Percentiles rank a stretch among this genome's conserved stretches.
Conservation (phyloP, 2,888 invertebrate genomes). For the Cenopis cana region DNA sequence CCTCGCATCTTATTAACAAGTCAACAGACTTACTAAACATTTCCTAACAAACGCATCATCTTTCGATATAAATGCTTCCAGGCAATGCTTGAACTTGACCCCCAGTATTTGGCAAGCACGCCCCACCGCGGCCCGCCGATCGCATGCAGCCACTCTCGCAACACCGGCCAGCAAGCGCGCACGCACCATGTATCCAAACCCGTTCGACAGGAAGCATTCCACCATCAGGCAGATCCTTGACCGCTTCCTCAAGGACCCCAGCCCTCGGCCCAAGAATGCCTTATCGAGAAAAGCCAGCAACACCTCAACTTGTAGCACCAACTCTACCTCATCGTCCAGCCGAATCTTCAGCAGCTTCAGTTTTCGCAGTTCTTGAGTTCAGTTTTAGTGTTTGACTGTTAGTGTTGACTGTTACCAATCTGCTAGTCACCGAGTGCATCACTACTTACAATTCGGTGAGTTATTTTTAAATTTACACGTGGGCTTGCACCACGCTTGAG, state of each 20-base stretch:
- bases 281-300: slow-evolving; percentile 65
- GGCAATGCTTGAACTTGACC: slow-evolving; percentile 61
- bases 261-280: slow-evolving; percentile 57
- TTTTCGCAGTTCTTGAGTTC: slow-evolving; percentile 52
- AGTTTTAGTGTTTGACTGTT: slow-evolving; percentile 32
- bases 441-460: slow-evolving; percentile 54
- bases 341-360: slow-evolving; percentile 52
- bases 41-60: slow-evolving; percentile 41
- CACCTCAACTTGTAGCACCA: slow-evolving; percentile 60
- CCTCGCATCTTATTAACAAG: slow-evolving; percentile 38
- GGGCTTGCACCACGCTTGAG: slow-evolving; percentile 42
- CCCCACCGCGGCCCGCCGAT: slow-evolving; percentile 46
- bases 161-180: slow-evolving; percentile 55
- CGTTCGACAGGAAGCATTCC: slow-evolving; percentile 89
- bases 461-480: slow-evolving; percentile 32
- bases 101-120: slow-evolving; percentile 56
- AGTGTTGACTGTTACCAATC: slow-evolving; percentile 51
- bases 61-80: slow-evolving; percentile 16
- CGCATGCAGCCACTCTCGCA: slow-evolving; percentile 52
- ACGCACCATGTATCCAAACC: slow-evolving; percentile 87
- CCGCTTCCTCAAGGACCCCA: slow-evolving; percentile 81
- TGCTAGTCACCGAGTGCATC: slow-evolving; percentile 56
- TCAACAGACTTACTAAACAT: slow-evolving; percentile 38
- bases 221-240: slow-evolving; percentile 88
- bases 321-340: slow-evolving; percentile 53